phyloP scores from a whole-genome alignment of 1,140 invertebrate species.

The Drosophila baimaii region DNA sequence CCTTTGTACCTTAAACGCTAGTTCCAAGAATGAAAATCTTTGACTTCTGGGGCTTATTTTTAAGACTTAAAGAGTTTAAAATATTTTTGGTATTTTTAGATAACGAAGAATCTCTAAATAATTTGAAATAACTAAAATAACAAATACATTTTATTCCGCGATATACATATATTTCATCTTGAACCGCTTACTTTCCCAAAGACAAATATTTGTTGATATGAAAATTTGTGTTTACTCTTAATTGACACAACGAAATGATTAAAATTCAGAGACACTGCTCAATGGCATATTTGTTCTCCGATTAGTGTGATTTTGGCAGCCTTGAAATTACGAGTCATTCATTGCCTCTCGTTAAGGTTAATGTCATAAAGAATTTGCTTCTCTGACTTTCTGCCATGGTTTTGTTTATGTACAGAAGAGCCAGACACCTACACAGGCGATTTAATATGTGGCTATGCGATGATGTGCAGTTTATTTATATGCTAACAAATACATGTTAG shows the following conservation, averaged over 20 bases:
- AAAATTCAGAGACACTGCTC: slow-evolving; percentile 17
- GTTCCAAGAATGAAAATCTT: too few species aligned
- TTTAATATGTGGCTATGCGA: slow-evolving; percentile 33
- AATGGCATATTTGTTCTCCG: slow-evolving; percentile 46
- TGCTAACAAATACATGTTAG: slow-evolving; percentile 40
- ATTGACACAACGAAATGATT: slow-evolving; percentile 13
- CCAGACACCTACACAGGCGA: slow-evolving; percentile 51
- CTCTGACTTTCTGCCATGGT: slow-evolving; percentile 45
- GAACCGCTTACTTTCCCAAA: background rate
- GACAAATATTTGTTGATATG: slow-evolving; percentile 3
- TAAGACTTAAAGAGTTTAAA: background rate
- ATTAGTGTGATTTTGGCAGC: slow-evolving; percentile 48
- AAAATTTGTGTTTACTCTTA: slow-evolving; percentile 2
- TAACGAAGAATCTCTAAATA: too few species aligned
- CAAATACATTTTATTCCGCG: background rate
- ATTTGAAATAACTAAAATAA: background rate
- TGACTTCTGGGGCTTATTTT: too few species aligned
- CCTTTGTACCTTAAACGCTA: too few species aligned
- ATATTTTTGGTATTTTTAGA: background rate
- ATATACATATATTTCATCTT: background rate
- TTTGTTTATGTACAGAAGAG: slow-evolving; percentile 60
- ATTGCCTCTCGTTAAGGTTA: slow-evolving; percentile 71
- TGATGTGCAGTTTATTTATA: slow-evolving; percentile 52
- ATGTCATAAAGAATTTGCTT: slow-evolving; percentile 66
- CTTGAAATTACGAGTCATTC: slow-evolving; percentile 64